Evolutionary conservation across 2,888 invertebrate genomes (phyloP).

Genomic region (Nephrotoma guestfalica): DNA sequence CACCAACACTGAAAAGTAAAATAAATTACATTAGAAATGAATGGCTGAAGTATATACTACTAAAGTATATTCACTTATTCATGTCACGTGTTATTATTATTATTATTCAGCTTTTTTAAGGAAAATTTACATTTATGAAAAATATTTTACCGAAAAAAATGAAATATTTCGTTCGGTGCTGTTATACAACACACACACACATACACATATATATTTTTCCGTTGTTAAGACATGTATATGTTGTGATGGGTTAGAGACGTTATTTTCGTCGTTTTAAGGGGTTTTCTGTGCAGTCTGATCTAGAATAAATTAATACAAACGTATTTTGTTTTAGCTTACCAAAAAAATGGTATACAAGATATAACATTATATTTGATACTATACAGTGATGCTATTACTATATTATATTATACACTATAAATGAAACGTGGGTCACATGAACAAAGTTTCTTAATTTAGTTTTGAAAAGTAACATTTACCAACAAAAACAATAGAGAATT

Average conservation of each 20-base stretch:
- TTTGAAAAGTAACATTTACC: not conserved
- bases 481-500: not conserved
- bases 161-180: not conserved
- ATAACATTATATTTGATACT: not conserved
- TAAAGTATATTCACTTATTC: not conserved
- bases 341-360: not conserved
- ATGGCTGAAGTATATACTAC: not conserved
- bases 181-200: not conserved
- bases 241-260: not conserved
- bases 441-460: not conserved
- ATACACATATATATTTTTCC: not conserved
- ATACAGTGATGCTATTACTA: not conserved
- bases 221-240: not conserved
- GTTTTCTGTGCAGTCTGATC: not conserved
- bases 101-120: not conserved
- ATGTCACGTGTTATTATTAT: not conserved
- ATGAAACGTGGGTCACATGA: not conserved
- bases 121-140: not conserved
- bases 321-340: not conserved
- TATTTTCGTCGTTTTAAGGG: not conserved
- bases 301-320: not conserved
- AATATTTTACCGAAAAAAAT: not conserved
- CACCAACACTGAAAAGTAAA: not conserved
- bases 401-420: not conserved
- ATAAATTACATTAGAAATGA: not conserved